phyloP scores from a whole-genome alignment of 2,113 vertebrate genomes.

The Perccottus glenii region DNA sequence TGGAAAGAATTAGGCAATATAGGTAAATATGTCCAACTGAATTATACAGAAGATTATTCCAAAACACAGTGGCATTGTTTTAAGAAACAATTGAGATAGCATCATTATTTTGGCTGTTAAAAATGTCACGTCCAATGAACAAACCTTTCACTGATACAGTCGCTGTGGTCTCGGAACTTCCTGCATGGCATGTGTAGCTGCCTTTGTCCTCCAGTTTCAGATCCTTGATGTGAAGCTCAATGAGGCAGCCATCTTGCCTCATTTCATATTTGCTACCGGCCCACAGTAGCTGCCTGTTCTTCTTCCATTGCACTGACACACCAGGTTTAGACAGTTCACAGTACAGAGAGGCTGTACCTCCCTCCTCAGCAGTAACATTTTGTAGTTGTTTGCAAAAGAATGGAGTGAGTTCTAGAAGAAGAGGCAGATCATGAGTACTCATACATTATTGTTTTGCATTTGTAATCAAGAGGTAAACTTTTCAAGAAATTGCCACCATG shows the following conservation, averaged over 20 bases:
- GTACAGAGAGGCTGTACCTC: conserved; percentile 50
- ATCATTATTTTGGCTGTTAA: no score
- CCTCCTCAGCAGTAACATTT: conserved; percentile 40
- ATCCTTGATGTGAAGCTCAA: conserved; percentile 74
- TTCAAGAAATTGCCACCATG: not conserved
- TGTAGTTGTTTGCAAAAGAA: conserved; percentile 47
- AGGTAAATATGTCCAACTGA: not conserved
- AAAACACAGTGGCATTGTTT: not conserved
- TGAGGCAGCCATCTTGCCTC: conserved; percentile 64
- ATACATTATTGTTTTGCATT: not conserved
- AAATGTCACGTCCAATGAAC: not conserved
- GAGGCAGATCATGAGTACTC: not conserved
- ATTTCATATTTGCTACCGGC: conserved; percentile 81
- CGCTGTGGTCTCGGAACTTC: conserved; percentile 69
- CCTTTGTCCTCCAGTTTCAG: conserved; percentile 79
- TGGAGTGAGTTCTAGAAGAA: conserved; percentile 44
- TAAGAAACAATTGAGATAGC: no score
- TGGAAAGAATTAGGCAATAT: not conserved
- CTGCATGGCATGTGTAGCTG: conserved; percentile 69
- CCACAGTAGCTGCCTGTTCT: conserved; percentile 61
- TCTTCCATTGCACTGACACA: conserved; percentile 66
- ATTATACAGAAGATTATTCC: not conserved
- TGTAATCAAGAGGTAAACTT: not conserved
- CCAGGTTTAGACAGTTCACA: conserved; percentile 77
- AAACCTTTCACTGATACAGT: conserved; percentile 76